phyloP scores from a whole-genome alignment of 2,888 invertebrate genomes.

The Octonoba sinensis region DNA sequence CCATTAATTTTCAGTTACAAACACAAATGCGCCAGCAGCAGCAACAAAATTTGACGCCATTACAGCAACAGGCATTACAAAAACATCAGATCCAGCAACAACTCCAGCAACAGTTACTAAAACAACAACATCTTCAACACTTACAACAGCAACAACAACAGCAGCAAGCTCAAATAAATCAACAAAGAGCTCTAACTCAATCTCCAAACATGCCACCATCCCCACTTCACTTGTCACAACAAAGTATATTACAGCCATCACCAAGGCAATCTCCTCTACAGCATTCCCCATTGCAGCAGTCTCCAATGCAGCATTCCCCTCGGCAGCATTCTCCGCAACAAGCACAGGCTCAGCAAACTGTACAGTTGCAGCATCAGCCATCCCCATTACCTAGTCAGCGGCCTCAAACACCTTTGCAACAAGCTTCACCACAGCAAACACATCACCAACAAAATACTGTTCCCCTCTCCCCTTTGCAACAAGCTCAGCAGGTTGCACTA shows the following conservation, averaged over 20 bases:
- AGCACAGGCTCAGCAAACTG: constrained; percentile 27
- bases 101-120: constrained; percentile 52
- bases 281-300: constrained; percentile 40
- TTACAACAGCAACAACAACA: constrained; percentile 41
- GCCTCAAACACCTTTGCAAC: constrained; percentile 55
- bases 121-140: constrained; percentile 53
- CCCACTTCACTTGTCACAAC: constrained; percentile 44
- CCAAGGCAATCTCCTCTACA: constrained; percentile 57
- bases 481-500: constrained; percentile 45
- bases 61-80: constrained; percentile 38
- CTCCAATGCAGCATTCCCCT: constrained; percentile 27
- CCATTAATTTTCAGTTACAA: constrained; percentile 42
- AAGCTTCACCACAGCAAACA: constrained; percentile 37
- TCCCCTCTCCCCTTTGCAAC: constrained; percentile 48
- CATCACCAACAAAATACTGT: constrained; percentile 33
- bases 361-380: constrained; percentile 47
- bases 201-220: constrained; percentile 55
- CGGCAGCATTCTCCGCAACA: constrained; percentile 45
- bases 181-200: constrained; percentile 42
- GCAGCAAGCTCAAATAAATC: constrained; percentile 23
- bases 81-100: constrained; percentile 52
- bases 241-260: constrained; percentile 54
- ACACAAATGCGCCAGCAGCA: constrained; percentile 42
- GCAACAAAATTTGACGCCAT: constrained; percentile 25
- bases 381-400: constrained; percentile 44